These are phyloP conservation scores for Aricia artaxerxes DNA, from an alignment of 2,888 invertebrate species.

Conservation along the genomic window DNA sequence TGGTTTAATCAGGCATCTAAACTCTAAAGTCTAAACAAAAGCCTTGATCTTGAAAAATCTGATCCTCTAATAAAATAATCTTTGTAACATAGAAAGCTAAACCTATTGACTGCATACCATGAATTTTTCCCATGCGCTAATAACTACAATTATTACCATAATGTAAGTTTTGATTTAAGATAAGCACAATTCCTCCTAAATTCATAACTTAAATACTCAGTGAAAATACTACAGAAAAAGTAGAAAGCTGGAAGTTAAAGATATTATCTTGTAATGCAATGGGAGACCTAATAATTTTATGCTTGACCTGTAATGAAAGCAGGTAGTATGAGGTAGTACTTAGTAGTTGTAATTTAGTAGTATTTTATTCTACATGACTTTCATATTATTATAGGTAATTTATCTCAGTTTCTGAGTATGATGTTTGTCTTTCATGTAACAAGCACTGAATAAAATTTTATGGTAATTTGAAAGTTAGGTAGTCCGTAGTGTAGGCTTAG, in stretches of 20 bases:
- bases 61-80: no score
- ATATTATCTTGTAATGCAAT: background rate
- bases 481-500: no score
- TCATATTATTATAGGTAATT: no score
- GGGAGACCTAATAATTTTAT: background rate
- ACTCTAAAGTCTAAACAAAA: no score
- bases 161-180: background rate
- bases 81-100: background rate
- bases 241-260: background rate
- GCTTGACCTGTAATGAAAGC: background rate
- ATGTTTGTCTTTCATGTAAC: no score
- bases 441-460: no score
- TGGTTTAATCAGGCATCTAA: no score
- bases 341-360: no score
- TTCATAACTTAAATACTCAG: background rate
- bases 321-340: background rate
- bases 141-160: constrained; percentile 7
- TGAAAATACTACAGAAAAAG: background rate
- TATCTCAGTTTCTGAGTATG: no score
- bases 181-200: background rate
- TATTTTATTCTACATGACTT: no score
- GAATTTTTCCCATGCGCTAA: constrained; percentile 2
- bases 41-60: background rate
- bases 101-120: background rate
- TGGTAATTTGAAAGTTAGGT: no score